Evolutionary conservation across 2,888 invertebrate genomes (phyloP), one percentile per base, ranked within the genome.

Genomic region (Cheilosia soror): DNA sequence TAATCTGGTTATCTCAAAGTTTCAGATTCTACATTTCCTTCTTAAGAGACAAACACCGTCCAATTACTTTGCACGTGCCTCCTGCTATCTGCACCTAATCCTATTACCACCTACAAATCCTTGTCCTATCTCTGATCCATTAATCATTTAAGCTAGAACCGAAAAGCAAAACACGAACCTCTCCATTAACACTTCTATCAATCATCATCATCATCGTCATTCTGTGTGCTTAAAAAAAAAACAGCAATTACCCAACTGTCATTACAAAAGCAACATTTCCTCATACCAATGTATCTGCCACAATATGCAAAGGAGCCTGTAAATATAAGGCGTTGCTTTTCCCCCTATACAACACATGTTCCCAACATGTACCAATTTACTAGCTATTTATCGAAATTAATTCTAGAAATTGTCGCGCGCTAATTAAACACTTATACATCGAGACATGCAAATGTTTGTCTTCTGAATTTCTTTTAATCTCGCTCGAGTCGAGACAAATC

Each of bases 61-160:
- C 9, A 9, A 29, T 37, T 49, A 20, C 27, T 25, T 6, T 33
- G 40, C 63, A 49, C 62, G 62, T 62, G 69, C 40, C 49, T 44
- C 49, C 58, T 44, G 49, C 42, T 57, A 60, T 62, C 42, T 58
- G 37, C 42, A 20, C 58, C 27, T 84, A 84, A 84, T 84, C 83
- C 83, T 84, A 79, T 84, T 84, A 83, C 79, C 83, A 75, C 79
- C 83, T 63, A 75, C 79, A 84, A 84, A 79, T 75, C 29, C 47
- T 63, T 68, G 42, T 69, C 65, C 58, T 75, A 63, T 37, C 44
- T 51, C 29, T 31, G 58, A 71, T 73, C 51, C 57, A 84, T 84
- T 79, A 79, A 84, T 84, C 73, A 69, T 75, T 58, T 40, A 9
- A 42, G n/a, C 25, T 20, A 27, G 44, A 40, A 25, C 27, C 31